phyloP scores from a whole-genome alignment of 2,797 vertebrate species.

The Garrulus glandarius region DNA sequence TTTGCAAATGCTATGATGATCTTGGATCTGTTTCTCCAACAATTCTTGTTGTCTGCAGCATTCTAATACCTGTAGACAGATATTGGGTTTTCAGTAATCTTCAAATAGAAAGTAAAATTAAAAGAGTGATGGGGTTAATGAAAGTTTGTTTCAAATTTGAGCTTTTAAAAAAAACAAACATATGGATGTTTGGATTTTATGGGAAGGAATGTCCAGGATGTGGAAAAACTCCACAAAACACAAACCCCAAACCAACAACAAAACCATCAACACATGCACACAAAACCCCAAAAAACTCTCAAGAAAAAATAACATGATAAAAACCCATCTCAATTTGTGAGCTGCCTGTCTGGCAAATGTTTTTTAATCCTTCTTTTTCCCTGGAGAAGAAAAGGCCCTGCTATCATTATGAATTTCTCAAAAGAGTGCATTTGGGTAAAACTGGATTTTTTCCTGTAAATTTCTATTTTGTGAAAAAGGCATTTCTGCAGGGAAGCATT shows the following conservation, averaged over 20 bases:
- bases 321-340: neutral
- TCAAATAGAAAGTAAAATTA: neutral
- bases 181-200: neutral
- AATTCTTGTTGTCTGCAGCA: neutral
- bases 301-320: fast-evolving
- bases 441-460: neutral
- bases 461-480: neutral
- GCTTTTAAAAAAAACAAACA: neutral
- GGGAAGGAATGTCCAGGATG: neutral
- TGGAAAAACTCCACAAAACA: fast-evolving
- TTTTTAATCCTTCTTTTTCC: neutral
- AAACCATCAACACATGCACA: neutral
- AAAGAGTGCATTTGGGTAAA: neutral
- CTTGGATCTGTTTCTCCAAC: neutral
- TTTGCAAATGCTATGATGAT: neutral
- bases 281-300: fast-evolving
- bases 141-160: neutral
- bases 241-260: neutral
- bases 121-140: neutral
- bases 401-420: neutral
- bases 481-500: neutral
- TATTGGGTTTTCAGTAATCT: neutral
- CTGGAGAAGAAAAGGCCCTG: neutral
- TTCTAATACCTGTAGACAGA: neutral
- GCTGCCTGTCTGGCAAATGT: neutral